Percentiles rank a stretch among this genome's conserved stretches.
Conservation (phyloP, 2,888 invertebrate genomes). For the Thereva unica region DNA sequence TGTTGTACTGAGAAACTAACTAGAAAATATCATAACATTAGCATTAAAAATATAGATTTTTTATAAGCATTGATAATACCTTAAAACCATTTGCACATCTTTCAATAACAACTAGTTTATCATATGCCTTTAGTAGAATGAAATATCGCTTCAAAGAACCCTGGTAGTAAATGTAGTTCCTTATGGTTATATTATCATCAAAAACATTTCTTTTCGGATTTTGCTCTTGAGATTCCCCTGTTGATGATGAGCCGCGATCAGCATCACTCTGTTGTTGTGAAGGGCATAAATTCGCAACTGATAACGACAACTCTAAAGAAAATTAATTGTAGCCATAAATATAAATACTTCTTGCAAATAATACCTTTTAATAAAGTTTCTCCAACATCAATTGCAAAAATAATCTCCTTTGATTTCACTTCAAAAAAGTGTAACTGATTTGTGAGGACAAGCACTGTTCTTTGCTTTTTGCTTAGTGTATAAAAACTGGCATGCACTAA, state of each 20-base stretch:
- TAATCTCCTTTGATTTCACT: conserved; percentile 27
- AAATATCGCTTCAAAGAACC: conserved; percentile 20
- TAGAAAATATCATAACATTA: conserved; percentile 3
- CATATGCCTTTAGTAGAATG: conserved; percentile 30
- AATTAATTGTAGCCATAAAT: not conserved
- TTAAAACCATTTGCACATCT: conserved; percentile 18
- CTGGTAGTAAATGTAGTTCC: conserved; percentile 23
- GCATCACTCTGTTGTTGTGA: not conserved
- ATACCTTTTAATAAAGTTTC: conserved; percentile 31
- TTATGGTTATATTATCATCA: conserved; percentile 14
- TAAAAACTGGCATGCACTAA: conserved; percentile 21
- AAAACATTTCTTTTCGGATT: too few relatives aligned
- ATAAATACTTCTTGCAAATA: not conserved
- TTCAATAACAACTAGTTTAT: conserved; percentile 36
- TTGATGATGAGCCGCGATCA: too few relatives aligned
- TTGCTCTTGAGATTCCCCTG: too few relatives aligned
- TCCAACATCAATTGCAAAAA: conserved; percentile 23
- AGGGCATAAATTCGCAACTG: not conserved
- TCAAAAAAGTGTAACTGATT: conserved; percentile 34
- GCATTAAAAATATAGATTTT: not conserved
- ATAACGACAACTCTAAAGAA: not conserved
- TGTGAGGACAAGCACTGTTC: conserved; percentile 21
- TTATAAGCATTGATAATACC: conserved; percentile 13
- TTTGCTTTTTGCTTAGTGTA: conserved; percentile 5
- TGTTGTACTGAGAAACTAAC: conserved; percentile 25